Evolutionary conservation across 2,888 invertebrate genomes (phyloP), one percentile per base, ranked within the genome.

Genomic region (Erebia aethiops): DNA sequence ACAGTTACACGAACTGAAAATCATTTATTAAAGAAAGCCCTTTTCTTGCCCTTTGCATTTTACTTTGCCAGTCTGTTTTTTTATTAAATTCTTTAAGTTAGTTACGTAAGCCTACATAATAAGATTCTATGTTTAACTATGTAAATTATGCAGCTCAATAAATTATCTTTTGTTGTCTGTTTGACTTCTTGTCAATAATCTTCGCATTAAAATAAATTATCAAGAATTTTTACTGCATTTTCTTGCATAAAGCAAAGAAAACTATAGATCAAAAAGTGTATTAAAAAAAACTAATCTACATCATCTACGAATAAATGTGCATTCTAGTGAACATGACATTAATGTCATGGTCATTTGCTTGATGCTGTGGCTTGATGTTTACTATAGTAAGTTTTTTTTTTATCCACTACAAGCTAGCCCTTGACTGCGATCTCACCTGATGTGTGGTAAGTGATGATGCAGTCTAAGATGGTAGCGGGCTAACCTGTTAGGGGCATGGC

Each of bases 261-360:
- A 52, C 16, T 16, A 52, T 16, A 52, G 18, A 52, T 9, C 52
- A n/a, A 16, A 52, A 52, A 16, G 54, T 54, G 16, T 16, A 18
- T 54, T 54, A 54, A 10, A 54, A 18, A 54, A 54, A 18, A 54
- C 10, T 2, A 2, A 54, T 54, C 16, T 54, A n/a, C 8, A 52
- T 16, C 9, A 54, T 54, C 16, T 54, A n/a, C n/a, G 16, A 16
- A 46, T 46, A 46, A 16, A 18, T 54, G 9, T 52, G 52, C 52
- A 52, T 18, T 52, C 52, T 16, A n/a, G n/a, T n/a, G 10, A 2
- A 18, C 18, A 18, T 54, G 54, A 16, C 54, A 18, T 14, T 26
- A 58, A 58, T 58, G 26, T 58, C 57, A 58, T 35, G 57, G 57
- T 26, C 57, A 26, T 35, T 58, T 58, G 16, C 54, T 18, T 54